phyloP scores from a whole-genome alignment of 2,113 vertebrate species.

The Lasiurus borealis region DNA sequence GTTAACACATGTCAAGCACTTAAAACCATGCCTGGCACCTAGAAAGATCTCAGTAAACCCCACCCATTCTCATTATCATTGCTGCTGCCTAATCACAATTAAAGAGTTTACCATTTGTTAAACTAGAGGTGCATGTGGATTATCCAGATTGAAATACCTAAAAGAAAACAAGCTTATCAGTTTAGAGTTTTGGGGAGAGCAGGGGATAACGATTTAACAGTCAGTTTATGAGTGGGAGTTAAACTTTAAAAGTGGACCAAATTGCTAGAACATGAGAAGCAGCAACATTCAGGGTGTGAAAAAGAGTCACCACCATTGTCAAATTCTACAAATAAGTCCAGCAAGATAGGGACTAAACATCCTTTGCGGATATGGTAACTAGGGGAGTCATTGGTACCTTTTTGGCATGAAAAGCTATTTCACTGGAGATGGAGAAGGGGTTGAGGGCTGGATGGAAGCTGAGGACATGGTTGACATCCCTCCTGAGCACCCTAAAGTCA shows the following conservation, averaged over 20 bases:
- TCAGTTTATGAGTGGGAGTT: neutral
- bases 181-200: neutral
- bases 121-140: neutral
- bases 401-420: neutral
- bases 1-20: neutral
- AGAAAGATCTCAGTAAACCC: neutral
- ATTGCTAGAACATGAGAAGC: neutral
- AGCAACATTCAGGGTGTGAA: neutral
- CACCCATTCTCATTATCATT: neutral
- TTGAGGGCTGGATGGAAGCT: neutral
- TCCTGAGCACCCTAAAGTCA: neutral
- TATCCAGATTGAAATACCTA: neutral
- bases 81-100: neutral
- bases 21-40: neutral
- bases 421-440: neutral
- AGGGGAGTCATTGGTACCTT: neutral
- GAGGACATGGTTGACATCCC: neutral
- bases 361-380: neutral
- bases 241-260: neutral
- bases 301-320: neutral
- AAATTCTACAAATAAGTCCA: neutral
- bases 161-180: neutral
- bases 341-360: neutral
- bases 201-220: neutral
- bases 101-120: neutral